These are phyloP conservation scores for Montipora capricornis DNA, from an alignment of 64 coral and sea anemone species.

Conservation along the genomic window DNA sequence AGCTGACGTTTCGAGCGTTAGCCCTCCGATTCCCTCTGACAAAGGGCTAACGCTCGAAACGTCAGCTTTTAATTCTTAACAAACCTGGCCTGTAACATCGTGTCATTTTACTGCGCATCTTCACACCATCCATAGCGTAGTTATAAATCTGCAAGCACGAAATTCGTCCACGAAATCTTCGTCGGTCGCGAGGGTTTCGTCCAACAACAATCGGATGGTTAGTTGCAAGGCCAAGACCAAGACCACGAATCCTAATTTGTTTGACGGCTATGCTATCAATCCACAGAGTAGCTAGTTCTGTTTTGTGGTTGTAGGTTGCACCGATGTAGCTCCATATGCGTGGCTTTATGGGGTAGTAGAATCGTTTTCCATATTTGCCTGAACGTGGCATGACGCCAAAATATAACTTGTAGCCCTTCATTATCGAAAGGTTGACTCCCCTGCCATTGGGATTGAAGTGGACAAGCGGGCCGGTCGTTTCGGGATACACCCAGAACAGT, in stretches of 20 bases:
- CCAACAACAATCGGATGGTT: constrained; percentile 54
- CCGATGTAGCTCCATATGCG: constrained; percentile 44
- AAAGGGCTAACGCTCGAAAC: too few species aligned
- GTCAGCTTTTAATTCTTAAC: not conserved
- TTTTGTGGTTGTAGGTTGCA: constrained; percentile 27
- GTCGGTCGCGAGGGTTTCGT: constrained; percentile 19
- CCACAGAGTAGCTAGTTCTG: constrained; percentile 45
- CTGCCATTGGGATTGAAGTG: constrained; percentile 49
- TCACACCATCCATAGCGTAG: not conserved
- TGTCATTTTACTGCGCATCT: not conserved
- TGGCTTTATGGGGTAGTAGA: not conserved
- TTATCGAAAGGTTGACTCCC: constrained; percentile 38
- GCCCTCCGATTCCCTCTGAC: too few species aligned
- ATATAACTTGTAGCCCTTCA: not conserved
- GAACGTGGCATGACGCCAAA: constrained; percentile 1
- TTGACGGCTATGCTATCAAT: not conserved
- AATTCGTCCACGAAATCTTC: constrained; percentile 40
- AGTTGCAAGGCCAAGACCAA: constrained; percentile 39
- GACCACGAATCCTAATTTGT: not conserved
- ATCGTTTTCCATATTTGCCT: not conserved
- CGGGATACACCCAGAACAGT: constrained; percentile 33
- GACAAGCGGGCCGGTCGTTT: constrained; percentile 33
- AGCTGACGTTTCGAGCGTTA: too few species aligned
- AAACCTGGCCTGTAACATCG: constrained; percentile 53
- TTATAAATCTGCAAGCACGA: constrained; percentile 43